Base-by-base conservation (phyloP, 2,888 invertebrate species). In the Athalia rosae region DNA sequence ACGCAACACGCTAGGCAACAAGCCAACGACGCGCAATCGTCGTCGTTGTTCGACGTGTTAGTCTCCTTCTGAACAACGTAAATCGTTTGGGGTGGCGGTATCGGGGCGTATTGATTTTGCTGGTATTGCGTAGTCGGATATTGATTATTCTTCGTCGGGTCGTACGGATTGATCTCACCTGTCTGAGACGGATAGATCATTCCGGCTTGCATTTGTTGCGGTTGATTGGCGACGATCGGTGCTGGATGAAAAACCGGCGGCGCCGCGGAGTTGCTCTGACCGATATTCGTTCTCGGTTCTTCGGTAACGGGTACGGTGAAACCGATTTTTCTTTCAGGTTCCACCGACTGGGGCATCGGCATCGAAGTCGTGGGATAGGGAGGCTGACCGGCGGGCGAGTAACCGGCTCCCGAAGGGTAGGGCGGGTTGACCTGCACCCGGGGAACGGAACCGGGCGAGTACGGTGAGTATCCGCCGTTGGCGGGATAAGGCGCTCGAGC, bases 291-390 rank as follows among this genome's bases (percentile, higher is more conserved):
- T 15, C 45, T 58, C 11, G 69, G 58, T 71, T 71, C 56, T 45
- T 41, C 58, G 58, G 58, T 71, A 13, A 45, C 43, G 8, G 71
- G 71, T 15, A 43, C 9, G 7, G 45, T 56, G 56, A 71, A 71
- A 9, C 71, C 71, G 56, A 71, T 69, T 69, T 69, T 28, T 69
- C 41, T 53, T 9, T 9, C 45, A 41, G 59, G n/a, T 7, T 61
- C 48, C 28, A 74, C 47, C 9, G 74, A 58, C 45, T 5, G 43
- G 4, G 71, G 71, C 71, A 71, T 71, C 15, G 67, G 67, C 67
- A 67, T 67, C 53, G 67, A 15, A 45, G 45, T 58, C 11, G 15
- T 11, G 8, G 71, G 71, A 15, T 71, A 71, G 45, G 71, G 71
- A 45, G 71, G 28, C 56, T 58, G 28, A 61, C 11, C 58, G 4